Conservation (phyloP, 2,797 vertebrate species). For the Bovichtus variegatus region DNA sequence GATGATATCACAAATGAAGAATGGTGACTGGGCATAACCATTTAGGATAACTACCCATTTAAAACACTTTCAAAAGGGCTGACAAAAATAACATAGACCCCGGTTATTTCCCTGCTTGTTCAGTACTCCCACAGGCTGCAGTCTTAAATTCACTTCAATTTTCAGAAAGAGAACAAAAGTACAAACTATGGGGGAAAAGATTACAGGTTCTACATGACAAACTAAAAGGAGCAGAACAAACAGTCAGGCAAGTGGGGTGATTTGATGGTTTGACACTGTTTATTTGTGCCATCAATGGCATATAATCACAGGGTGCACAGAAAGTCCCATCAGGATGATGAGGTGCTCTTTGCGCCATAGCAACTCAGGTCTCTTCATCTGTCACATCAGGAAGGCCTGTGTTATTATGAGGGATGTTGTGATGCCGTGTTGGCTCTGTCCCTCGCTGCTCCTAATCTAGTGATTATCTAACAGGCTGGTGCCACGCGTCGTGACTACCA, state of each 20-base stretch:
- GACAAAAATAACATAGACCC: neutral
- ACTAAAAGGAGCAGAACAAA: slow-evolving; percentile 18
- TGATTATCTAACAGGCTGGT: slow-evolving; percentile 59
- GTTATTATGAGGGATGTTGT: slow-evolving; percentile 1
- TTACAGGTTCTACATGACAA: slow-evolving; percentile 32
- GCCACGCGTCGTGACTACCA: slow-evolving; percentile 25
- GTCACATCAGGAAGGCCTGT: neutral
- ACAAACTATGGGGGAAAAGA: slow-evolving; percentile 6
- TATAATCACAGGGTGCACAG: slow-evolving; percentile 50
- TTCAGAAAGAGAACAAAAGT: slow-evolving; percentile 1
- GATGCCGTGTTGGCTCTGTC: slow-evolving; percentile 16
- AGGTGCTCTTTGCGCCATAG: slow-evolving; percentile 14
- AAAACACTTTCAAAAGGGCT: slow-evolving; percentile 6
- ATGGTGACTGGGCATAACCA: neutral
- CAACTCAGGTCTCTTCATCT: slow-evolving; percentile 29
- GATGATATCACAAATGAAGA: neutral
- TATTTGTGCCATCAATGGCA: slow-evolving; percentile 49
- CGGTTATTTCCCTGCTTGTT: neutral
- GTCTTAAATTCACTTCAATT: slow-evolving; percentile 4
- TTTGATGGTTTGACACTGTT: slow-evolving; percentile 54
- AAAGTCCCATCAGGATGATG: slow-evolving; percentile 36
- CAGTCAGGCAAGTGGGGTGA: slow-evolving; percentile 3
- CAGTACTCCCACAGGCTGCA: neutral
- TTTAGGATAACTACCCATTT: neutral
- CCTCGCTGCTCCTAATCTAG: slow-evolving; percentile 38